These are phyloP conservation scores for Pseudonaja textilis DNA, from an alignment of 2,113 vertebrate genomes.

Conservation along the genomic window DNA sequence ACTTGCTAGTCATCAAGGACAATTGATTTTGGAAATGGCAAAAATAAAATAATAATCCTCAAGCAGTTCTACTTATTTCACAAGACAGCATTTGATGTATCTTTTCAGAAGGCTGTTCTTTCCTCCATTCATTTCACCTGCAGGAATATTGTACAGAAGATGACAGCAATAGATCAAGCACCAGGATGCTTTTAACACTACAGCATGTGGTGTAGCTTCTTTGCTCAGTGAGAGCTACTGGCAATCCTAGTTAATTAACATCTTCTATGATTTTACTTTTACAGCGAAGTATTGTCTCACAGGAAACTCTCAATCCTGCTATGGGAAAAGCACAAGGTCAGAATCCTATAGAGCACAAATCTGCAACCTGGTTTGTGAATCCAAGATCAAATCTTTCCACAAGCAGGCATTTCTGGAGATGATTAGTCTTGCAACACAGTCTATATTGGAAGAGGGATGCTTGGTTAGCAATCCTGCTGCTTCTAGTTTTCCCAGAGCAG, in stretches of 20 bases:
- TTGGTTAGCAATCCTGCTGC: background rate
- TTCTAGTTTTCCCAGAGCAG: background rate
- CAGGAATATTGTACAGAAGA: background rate
- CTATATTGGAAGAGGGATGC: background rate
- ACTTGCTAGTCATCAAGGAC: background rate
- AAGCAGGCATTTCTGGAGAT: constrained; percentile 34
- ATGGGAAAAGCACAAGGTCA: constrained; percentile 14
- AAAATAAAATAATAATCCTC: background rate
- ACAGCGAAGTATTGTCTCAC: constrained; percentile 33
- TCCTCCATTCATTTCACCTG: background rate
- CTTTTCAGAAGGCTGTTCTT: background rate
- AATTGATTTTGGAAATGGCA: background rate
- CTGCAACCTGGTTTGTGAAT: constrained; percentile 25
- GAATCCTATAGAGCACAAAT: background rate
- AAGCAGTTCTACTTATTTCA: background rate
- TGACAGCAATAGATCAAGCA: background rate
- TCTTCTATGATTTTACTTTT: constrained; percentile 1
- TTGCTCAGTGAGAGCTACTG: constrained; percentile 41
- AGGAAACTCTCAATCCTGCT: background rate
- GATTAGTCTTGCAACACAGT: background rate
- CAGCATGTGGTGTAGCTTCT: constrained; percentile 22
- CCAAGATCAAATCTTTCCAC: constrained; percentile 3
- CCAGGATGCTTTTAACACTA: constrained; percentile 37
- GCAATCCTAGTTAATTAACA: constrained; percentile 40
- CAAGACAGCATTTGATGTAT: background rate